Evolutionary conservation across 2,888 invertebrate species (phyloP), one percentile per base, ranked within the genome.

Genomic region (Tipula lateralis): DNA sequence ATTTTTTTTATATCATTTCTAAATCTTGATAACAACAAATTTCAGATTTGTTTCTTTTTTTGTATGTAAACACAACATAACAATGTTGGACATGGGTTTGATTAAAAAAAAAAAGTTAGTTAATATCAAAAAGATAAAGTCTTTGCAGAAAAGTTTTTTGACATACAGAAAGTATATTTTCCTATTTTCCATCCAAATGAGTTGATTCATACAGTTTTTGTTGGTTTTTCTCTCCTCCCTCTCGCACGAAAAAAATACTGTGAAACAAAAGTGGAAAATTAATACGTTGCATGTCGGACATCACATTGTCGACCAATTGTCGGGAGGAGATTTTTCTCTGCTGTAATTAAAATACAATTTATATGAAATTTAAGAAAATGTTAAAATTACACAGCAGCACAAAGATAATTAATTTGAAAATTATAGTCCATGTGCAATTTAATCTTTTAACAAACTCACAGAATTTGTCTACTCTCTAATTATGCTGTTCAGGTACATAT

Each of bases 61-160:
- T 44, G 12, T 39, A 39, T 39, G 3, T 39, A 16, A n/a, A 19
- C n/a, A 66, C 24, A 66, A 66, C 66, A 66, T 24, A 66, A 66
- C 66, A 66, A 66, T 66, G 66, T 66, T 66, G 66, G 66, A 66
- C 66, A 66, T 66, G 66, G 66, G 66, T 66, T 66, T 66, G 66
- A 66, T 66, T 66, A 66, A 66, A 66, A 50, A 50, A 44, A 44
- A 50, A 66, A 66, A 66, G 16, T 66, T 66, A 66, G 66, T 44
- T 44, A 44, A 44, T 24, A 66, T 66, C 66, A 24, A 12, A 66
- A 66, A 66, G 66, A 66, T 66, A 66, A 66, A 66, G 66, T 66
- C 66, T 24, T 24, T 66, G 66, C 66, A 66, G 66, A 66, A 66
- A 66, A 66, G 24, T 66, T 66, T 66, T 66, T 19, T 66, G 66